A percentile compares a stretch with the other conserved stretches of the same genome.
These are phyloP conservation scores for Tetragnatha versicolor DNA, from an alignment of 1,140 invertebrate species.

Conservation along the genomic window DNA sequence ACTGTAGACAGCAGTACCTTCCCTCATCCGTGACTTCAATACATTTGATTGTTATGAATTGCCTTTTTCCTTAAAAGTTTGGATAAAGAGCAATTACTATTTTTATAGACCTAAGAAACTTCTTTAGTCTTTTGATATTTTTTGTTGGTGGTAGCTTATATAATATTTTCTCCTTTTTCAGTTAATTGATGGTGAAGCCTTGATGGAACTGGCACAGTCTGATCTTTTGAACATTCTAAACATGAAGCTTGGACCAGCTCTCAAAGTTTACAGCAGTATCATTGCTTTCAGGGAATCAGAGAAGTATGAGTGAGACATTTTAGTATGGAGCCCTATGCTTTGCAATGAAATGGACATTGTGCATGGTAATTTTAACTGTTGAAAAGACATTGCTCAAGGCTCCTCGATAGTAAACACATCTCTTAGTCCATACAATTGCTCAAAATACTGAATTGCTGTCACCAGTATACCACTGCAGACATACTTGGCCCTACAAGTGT, in stretches of 20 bases:
- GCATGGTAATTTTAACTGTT: neutral
- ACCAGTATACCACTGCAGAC: neutral
- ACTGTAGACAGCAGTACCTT: too few relatives aligned
- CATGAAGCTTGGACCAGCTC: constrained; percentile 91
- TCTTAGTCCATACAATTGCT: constrained; percentile 28
- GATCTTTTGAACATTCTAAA: constrained; percentile 92
- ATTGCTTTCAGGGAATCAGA: constrained; percentile 41
- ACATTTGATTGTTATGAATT: too few relatives aligned
- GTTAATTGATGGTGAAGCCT: constrained; percentile 93
- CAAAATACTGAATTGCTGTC: constrained; percentile 1
- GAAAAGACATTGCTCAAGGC: constrained; percentile 7
- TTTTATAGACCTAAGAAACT: neutral
- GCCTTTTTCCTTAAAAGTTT: too few relatives aligned
- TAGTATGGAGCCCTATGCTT: neutral
- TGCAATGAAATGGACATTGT: neutral
- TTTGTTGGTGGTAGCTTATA: too few relatives aligned
- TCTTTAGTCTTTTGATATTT: neutral
- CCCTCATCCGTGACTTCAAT: too few relatives aligned
- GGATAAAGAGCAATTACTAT: too few relatives aligned
- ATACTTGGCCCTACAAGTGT: constrained; percentile 9
- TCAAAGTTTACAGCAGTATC: constrained; percentile 79
- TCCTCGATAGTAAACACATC: neutral
- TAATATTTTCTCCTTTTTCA: constrained; percentile 67
- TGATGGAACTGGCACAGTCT: constrained; percentile 90
- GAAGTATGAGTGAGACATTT: constrained; percentile 21